Conservation (phyloP, 2,797 vertebrate genomes). For the Pterois miles region DNA sequence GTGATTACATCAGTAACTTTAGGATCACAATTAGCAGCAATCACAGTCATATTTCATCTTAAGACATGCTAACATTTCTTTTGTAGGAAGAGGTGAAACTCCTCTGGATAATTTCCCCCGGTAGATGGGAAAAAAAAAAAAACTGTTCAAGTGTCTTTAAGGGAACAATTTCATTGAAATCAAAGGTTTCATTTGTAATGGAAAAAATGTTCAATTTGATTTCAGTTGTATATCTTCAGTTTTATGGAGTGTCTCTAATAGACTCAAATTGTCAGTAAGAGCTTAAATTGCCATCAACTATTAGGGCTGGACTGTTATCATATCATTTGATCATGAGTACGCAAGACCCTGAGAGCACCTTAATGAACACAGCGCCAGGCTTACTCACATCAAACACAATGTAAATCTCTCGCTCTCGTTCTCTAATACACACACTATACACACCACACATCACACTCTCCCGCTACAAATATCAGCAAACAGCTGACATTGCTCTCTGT, state of each 20-base stretch:
- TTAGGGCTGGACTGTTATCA: constrained; percentile 63
- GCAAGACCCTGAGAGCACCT: constrained; percentile 55
- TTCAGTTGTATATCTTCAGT: constrained; percentile 49
- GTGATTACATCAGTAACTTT: constrained; percentile 2
- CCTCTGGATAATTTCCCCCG: constrained; percentile 10
- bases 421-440: constrained; percentile 2
- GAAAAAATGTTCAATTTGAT: constrained; percentile 38
- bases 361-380: constrained; percentile 62
- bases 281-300: constrained; percentile 70
- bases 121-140: constrained; percentile 19
- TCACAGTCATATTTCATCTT: constrained; percentile 24
- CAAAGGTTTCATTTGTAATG: constrained; percentile 51
- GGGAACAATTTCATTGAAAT: constrained; percentile 47
- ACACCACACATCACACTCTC: constrained; percentile 27
- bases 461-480: constrained; percentile 65
- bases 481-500: constrained; percentile 72
- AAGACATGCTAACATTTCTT: constrained; percentile 12
- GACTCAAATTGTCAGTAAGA: constrained; percentile 61
- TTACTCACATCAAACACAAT: constrained; percentile 69
- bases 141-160: constrained; percentile 29
- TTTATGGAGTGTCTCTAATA: constrained; percentile 62
- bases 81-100: constrained; percentile 13
- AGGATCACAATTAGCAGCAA: constrained; percentile 16
- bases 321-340: constrained; percentile 67
- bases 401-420: constrained; percentile 39